Base-by-base conservation (phyloP, 92 coral and sea anemone genomes). In the Bergia sp. region DNA sequence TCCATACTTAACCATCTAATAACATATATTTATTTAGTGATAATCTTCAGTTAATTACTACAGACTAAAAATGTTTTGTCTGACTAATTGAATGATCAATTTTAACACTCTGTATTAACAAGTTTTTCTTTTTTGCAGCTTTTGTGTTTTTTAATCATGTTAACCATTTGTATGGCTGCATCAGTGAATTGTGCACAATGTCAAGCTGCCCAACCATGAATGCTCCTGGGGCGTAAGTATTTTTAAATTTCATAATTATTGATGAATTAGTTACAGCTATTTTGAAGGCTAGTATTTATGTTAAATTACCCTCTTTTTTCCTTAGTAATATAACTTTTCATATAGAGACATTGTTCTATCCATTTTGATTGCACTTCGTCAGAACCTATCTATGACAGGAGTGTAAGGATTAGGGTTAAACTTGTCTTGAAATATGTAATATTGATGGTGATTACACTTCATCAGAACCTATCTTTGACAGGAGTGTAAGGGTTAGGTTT, bases 221-320 rank as follows among this genome's bases (percentile, higher is more conserved):
- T 77, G 99, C 98, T 42, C 98, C 98, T 36, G 99, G 99, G 75
- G 94, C 98, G 89, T 89, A 89, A 98, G 96, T 92, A 95, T 94
- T 90, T 67, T 7, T 8, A 53, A 29, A 29, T 29, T 29, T 29
- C 29, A 29, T 29, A 29, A 29, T 29, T 29, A 29, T 29, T 29
- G 29, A 29, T 29, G 29, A 29, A 29, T 29, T 29, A 29, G 29
- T 29, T 29, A 29, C 29, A 29, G 29, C 29, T 29, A 29, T 29
- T 29, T 29, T 29, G 29, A 29, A 29, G 29, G 29, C 29, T 29
- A 29, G 29, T 29, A 29, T 29, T 29, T 29, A 29, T 29, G 29
- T 29, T 29, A 29, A 29, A 29, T 29, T 29, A 29, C 29, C 29
- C 29, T 29, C 29, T 29, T 29, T 29, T 29, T 29, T 29, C 29